phyloP scores from a whole-genome alignment of 2,113 vertebrate species.

The Tangachromis dhanisi region DNA sequence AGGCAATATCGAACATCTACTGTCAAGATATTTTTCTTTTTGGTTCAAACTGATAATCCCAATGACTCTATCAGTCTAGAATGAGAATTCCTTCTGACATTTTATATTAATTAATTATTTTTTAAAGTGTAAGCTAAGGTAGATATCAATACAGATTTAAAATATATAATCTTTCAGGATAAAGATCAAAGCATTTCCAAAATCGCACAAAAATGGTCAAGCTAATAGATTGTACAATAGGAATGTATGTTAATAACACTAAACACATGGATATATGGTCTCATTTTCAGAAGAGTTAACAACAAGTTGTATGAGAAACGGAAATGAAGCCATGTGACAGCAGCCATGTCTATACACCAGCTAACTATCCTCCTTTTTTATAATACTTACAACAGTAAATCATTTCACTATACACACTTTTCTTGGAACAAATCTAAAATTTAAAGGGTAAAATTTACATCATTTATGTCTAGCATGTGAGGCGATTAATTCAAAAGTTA shows the following conservation, averaged over 20 bases:
- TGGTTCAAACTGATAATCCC: too few relatives aligned
- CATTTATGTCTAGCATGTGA: background rate
- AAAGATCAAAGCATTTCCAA: too few relatives aligned
- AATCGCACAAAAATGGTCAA: background rate
- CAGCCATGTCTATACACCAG: accelerated
- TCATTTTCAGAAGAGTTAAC: background rate
- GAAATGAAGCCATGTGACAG: background rate
- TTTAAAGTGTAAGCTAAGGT: too few relatives aligned
- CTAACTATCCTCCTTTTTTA: too few relatives aligned
- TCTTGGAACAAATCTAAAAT: background rate
- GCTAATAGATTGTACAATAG: background rate
- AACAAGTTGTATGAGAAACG: accelerated
- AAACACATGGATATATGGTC: background rate
- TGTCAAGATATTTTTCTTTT: too few relatives aligned
- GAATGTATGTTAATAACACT: background rate
- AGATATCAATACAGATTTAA: too few relatives aligned
- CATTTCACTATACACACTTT: background rate
- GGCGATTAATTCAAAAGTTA: background rate
- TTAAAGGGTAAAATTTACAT: background rate
- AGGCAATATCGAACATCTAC: background rate
- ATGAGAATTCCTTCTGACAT: too few relatives aligned
- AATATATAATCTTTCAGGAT: too few relatives aligned
- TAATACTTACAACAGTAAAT: too few relatives aligned
- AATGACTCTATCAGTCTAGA: too few relatives aligned
- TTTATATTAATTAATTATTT: background rate